phyloP scores from a whole-genome alignment of 2,113 vertebrate genomes.

The Hippocampus abdominalis region DNA sequence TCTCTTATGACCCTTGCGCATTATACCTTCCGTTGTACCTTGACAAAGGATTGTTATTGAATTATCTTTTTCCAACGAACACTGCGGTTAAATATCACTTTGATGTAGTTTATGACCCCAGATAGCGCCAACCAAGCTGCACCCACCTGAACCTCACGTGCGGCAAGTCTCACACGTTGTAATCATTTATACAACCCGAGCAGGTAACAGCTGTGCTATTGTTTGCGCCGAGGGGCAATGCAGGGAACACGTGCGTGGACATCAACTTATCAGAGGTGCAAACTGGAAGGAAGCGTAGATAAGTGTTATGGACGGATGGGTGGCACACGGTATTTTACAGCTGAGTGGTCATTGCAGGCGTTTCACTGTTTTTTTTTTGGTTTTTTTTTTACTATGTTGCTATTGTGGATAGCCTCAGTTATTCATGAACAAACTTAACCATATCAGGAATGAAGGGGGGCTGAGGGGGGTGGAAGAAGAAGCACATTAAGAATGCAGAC shows the following conservation, averaged over 20 bases:
- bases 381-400: not conserved
- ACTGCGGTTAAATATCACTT: conserved; percentile 6
- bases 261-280: not conserved
- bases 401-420: not conserved
- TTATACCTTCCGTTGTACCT: not conserved
- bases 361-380: not conserved
- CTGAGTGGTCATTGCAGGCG: not conserved
- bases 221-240: not conserved
- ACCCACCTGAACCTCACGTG: conserved; percentile 23
- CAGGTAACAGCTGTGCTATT: not conserved
- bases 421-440: not conserved
- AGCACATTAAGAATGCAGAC: not conserved
- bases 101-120: conserved; percentile 26
- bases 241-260: not conserved
- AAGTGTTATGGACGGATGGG: not conserved
- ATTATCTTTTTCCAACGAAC: conserved; percentile 8
- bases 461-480: not conserved
- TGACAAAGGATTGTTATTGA: conserved; percentile 14
- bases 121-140: conserved; percentile 10
- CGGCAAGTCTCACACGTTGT: conserved; percentile 28
- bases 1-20: too few relatives aligned
- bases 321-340: not conserved
- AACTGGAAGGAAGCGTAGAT: not conserved
- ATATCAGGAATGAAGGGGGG: not conserved
- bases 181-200: not conserved